These are phyloP conservation scores for Catharus fuscescens DNA, from an alignment of 2,113 vertebrate genomes.

Conservation along the genomic window DNA sequence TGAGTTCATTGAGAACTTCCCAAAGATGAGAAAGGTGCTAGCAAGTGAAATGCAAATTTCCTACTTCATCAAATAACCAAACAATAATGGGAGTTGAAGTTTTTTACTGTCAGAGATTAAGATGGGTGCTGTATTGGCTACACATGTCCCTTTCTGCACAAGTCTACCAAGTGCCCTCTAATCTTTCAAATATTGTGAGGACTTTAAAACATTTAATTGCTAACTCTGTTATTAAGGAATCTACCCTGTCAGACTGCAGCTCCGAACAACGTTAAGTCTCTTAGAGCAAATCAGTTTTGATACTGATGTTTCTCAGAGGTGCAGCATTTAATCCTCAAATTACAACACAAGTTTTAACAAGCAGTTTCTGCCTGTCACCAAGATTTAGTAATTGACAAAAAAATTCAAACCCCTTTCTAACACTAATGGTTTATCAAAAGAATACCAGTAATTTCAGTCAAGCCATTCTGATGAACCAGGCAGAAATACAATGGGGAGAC, in stretches of 20 bases:
- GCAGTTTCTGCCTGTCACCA: slow-evolving; percentile 76
- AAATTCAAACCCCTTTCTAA: slow-evolving; percentile 37
- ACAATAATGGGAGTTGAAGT: background rate
- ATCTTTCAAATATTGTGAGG: slow-evolving; percentile 21
- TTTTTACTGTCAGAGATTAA: background rate
- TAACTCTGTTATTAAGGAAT: slow-evolving; percentile 57
- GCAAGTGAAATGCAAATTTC: background rate
- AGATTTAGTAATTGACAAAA: slow-evolving; percentile 78
- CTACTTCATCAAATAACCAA: background rate
- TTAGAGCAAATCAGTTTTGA: slow-evolving; percentile 71
- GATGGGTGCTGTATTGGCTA: background rate
- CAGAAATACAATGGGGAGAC: slow-evolving; percentile 30
- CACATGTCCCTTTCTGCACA: background rate
- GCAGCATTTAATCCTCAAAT: slow-evolving; percentile 90
- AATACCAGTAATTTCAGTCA: slow-evolving; percentile 54
- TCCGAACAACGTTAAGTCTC: slow-evolving; percentile 61
- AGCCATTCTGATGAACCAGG: slow-evolving; percentile 28
- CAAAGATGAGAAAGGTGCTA: background rate
- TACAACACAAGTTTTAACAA: slow-evolving; percentile 89
- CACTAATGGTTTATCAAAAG: slow-evolving; percentile 76
- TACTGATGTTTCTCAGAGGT: slow-evolving; percentile 82
- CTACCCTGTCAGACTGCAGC: slow-evolving; percentile 52
- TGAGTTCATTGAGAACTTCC: background rate
- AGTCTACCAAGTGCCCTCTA: background rate
- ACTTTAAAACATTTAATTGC: slow-evolving; percentile 66